phyloP scores from a whole-genome alignment of 1,140 invertebrate species.

The Andrena cerasifolii region DNA sequence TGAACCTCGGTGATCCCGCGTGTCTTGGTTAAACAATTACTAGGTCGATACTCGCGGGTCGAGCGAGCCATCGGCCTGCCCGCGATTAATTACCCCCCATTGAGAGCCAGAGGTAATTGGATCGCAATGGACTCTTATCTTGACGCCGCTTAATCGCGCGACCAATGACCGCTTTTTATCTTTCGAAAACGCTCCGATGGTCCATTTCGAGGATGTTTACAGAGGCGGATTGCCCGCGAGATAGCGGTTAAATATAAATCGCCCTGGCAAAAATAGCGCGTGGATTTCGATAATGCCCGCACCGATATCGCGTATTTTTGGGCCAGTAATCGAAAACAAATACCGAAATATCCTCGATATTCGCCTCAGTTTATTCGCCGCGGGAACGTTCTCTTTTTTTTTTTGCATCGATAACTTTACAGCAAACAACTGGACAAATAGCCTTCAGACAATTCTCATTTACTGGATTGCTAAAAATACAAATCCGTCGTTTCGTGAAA shows the following conservation, averaged over 20 bases:
- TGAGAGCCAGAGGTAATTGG: constrained; percentile 29
- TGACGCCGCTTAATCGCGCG: constrained; percentile 13
- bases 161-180: constrained; percentile 22
- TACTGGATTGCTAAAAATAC: too few species aligned
- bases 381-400: neutral
- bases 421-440: too few species aligned
- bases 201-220: constrained; percentile 22
- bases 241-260: constrained; percentile 48
- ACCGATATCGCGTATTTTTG: neutral
- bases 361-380: neutral
- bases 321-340: neutral
- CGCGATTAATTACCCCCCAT: constrained; percentile 49
- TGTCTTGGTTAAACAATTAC: constrained; percentile 53
- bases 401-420: neutral
- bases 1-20: constrained; percentile 3
- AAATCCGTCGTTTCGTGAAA: too few species aligned
- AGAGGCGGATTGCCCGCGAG: constrained; percentile 28
- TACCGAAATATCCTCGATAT: constrained; percentile 1
- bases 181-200: constrained; percentile 22
- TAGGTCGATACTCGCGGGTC: constrained; percentile 35
- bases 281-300: constrained; percentile 21
- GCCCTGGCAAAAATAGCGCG: neutral
- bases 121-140: constrained; percentile 43
- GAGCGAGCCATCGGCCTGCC: constrained; percentile 2
- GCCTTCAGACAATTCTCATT: too few species aligned